Evolutionary conservation across 2,797 vertebrate genomes (phyloP).

Genomic region (Schizopygopsis malacanthus): DNA sequence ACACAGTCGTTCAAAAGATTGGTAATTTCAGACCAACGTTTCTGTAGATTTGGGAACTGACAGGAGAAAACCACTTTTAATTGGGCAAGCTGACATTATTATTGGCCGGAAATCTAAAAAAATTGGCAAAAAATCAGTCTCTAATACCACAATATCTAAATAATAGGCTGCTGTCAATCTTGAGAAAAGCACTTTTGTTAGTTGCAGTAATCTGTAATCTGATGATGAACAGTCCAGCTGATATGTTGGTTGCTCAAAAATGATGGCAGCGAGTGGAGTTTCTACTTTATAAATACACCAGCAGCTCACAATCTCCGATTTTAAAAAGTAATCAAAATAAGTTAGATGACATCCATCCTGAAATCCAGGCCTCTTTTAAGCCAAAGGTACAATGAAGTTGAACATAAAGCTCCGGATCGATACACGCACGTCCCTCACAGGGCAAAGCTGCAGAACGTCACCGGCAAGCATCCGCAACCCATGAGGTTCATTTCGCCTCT

Average conservation of each 20-base stretch:
- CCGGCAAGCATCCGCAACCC: constrained; percentile 22
- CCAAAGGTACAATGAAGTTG: constrained; percentile 20
- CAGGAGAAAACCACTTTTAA: background rate
- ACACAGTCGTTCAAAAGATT: no score
- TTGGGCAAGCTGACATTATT: background rate
- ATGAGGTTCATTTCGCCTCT: constrained; percentile 75
- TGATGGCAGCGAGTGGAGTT: background rate
- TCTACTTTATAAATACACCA: background rate
- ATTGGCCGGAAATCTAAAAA: background rate
- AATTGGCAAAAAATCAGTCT: background rate
- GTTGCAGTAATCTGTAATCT: background rate
- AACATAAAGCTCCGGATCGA: constrained; percentile 46
- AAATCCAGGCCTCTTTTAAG: constrained; percentile 29
- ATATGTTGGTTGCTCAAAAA: background rate
- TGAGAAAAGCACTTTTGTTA: background rate
- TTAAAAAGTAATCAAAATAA: constrained; percentile 1
- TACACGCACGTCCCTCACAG: constrained; percentile 32
- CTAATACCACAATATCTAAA: background rate
- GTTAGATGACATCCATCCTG: constrained; percentile 18
- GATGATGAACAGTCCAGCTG: background rate
- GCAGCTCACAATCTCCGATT: background rate
- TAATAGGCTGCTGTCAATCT: background rate
- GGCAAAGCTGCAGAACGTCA: constrained; percentile 27
- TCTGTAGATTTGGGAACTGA: background rate
- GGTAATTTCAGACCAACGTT: background rate